Evolutionary conservation across 2,113 vertebrate species (phyloP).

Genomic region (Thryonomys swinderianus): DNA sequence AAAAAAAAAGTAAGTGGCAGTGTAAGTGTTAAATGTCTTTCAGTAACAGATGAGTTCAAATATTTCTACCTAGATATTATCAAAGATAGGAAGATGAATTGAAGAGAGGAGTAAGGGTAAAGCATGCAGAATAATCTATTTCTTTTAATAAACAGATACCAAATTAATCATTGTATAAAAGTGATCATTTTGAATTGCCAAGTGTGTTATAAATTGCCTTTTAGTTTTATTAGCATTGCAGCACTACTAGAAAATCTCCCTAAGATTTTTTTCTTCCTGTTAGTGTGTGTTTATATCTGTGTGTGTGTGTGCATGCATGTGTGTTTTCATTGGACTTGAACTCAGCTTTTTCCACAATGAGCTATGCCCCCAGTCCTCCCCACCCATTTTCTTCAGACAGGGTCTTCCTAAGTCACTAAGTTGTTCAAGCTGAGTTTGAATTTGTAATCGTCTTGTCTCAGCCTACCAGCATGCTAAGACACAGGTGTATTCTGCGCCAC

Average conservation of each 20-base stretch:
- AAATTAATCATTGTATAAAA: conserved; percentile 34
- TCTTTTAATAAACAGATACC: background rate
- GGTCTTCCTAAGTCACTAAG: background rate
- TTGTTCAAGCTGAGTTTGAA: background rate
- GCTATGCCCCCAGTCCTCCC: too few species aligned
- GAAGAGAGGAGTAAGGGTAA: background rate
- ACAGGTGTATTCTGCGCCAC: background rate
- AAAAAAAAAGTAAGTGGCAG: background rate
- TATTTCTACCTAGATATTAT: conserved; percentile 7
- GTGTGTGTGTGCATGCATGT: background rate
- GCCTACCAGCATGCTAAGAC: background rate
- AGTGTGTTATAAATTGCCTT: background rate
- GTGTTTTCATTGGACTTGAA: background rate
- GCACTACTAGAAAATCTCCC: background rate
- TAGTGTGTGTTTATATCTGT: background rate
- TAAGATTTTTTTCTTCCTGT: background rate
- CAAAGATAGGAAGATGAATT: background rate
- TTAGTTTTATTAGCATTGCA: background rate
- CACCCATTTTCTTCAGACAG: background rate
- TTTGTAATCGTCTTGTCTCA: background rate
- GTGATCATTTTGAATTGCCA: conserved; percentile 29
- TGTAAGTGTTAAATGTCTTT: background rate
- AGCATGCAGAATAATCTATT: background rate
- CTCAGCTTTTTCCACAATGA: background rate
- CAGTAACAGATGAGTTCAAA: conserved; percentile 50